Evolutionary conservation across 2,113 vertebrate species (phyloP), one percentile per base, ranked within the genome.

Genomic region (Myotis davidii): DNA sequence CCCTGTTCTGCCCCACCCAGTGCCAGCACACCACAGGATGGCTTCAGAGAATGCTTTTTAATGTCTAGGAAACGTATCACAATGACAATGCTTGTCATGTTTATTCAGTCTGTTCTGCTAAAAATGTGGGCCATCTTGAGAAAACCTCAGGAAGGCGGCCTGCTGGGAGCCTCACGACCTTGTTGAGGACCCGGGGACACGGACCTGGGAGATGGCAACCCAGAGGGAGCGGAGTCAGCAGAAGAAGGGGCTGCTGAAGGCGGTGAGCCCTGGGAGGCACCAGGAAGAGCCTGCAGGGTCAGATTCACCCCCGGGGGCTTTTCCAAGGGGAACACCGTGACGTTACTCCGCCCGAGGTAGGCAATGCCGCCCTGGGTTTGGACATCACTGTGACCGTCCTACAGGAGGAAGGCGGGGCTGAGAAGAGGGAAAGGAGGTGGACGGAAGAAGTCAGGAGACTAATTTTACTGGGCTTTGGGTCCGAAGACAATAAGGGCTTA

Each of bases 351-450:
- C 73, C 73, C 3, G 52, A 73, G 52, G 61, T 25, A 5, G 25
- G 39, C 48, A 11, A 1, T 12, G 37, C 39, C 6, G 12, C 32
- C 29, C n/a, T 18, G 0, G 4, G 7, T 56, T 14, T 34, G 37
- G 48, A 69, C 9, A 32, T 2, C 0, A 0, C 54, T 17, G 3
- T 27, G 29, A 17, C 34, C 16, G 5, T n/a, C 14, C 54, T 4
- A 18, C 4, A 29, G 32, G 20, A 82, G 8, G 79, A 37, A 84
- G 32, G 37, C 50, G 23, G 25, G 70, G 13, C 1, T 34, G 39
- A 37, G 37, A 48, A 27, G 27, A 37, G 34, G 21, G 14, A 32
- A 59, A 25, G 81, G 13, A 91, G 3, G 20, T 29, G 17, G 34
- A 23, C 1, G 12, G 37, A 52, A 21, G 3, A 29, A 54, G 8